Evolutionary conservation across 2,797 vertebrate genomes (phyloP).

Genomic region (Carapus acus): DNA sequence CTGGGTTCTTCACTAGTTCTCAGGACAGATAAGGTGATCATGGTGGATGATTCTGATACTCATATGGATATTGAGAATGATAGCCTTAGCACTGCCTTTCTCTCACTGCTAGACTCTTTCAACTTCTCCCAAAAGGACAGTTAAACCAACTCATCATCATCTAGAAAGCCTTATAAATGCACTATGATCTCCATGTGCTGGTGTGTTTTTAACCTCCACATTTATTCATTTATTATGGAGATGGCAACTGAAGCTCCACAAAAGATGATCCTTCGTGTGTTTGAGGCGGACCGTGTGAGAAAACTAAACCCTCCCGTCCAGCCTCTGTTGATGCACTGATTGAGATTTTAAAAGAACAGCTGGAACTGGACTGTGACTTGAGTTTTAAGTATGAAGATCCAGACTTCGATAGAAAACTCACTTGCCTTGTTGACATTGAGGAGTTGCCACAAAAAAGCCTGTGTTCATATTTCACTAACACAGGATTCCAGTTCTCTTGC

Average conservation of each 20-base stretch:
- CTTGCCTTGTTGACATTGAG: slow-evolving; percentile 27
- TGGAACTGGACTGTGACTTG: slow-evolving; percentile 31
- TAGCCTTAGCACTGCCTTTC: too few species aligned
- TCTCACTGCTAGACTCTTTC: too few species aligned
- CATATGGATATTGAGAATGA: too few species aligned
- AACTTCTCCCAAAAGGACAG: too few species aligned
- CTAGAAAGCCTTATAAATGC: too few species aligned
- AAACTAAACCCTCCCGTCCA: slow-evolving; percentile 39
- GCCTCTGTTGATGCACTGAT: slow-evolving; percentile 34
- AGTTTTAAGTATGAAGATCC: slow-evolving; percentile 41
- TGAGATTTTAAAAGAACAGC: slow-evolving; percentile 19
- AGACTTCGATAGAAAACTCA: slow-evolving; percentile 41
- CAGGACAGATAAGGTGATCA: too few species aligned
- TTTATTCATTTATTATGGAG: slow-evolving; percentile 3
- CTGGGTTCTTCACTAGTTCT: too few species aligned
- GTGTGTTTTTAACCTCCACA: slow-evolving; percentile 8
- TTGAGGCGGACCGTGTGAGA: slow-evolving; percentile 14
- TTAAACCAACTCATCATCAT: too few species aligned
- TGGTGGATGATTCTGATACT: too few species aligned
- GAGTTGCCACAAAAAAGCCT: slow-evolving; percentile 42
- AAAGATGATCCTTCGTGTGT: too few species aligned
- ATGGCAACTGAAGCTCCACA: slow-evolving; percentile 16
- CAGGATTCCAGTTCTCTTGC: slow-evolving; percentile 19
- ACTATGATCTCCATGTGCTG: too few species aligned
- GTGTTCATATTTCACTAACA: slow-evolving; percentile 22